Evolutionary conservation across 2,888 invertebrate species (phyloP), one percentile per base, ranked within the genome.

Genomic region (Rotaria macrura): DNA sequence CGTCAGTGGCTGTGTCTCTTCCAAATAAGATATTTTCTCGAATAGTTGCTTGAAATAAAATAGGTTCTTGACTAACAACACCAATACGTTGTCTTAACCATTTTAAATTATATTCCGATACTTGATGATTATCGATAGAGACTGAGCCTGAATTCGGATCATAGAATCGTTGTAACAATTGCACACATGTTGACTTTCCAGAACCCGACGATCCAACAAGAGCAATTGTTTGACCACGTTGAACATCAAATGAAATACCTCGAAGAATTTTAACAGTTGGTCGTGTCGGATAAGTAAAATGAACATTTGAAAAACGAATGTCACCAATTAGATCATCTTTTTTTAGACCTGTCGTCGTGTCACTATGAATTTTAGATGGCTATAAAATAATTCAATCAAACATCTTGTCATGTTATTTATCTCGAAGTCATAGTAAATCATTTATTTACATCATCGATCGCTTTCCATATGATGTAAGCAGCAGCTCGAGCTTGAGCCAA

Each of bases 401-500:
- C 25, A 49, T 12, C 14, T 95, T 84, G 95, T 93, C 12, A 95
- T 93, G 7, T 92, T 91, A 89, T 93, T 95, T 7, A 95, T 93
- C 23, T 93, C 92, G 0, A 93, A 93, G 0, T 94, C 95, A 29
- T 1, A 12, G 47, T 49, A 3, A n/a, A n/a, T 12, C 17, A 17
- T 12, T 17, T 49, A 3, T 17, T 14, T 49, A 49, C 49, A 12
- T 49, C 49, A 49, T 49, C 49, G 17, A 49, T 49, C 4, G 17
- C 17, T 49, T 49, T 49, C 49, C 49, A 49, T 14, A 49, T 17
- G 49, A 17, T 3, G 17, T 49, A 49, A 5, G 49, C 49, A 14
- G 90, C 90, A 49, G 89, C 90, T 85, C 90, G 87, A 0, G 90
- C 90, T 4, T 88, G 88, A 7, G 89, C 87, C 38, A 90, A 87